Base-by-base conservation (phyloP, 2,888 invertebrate species). In the Macrostomum cliftonense region DNA sequence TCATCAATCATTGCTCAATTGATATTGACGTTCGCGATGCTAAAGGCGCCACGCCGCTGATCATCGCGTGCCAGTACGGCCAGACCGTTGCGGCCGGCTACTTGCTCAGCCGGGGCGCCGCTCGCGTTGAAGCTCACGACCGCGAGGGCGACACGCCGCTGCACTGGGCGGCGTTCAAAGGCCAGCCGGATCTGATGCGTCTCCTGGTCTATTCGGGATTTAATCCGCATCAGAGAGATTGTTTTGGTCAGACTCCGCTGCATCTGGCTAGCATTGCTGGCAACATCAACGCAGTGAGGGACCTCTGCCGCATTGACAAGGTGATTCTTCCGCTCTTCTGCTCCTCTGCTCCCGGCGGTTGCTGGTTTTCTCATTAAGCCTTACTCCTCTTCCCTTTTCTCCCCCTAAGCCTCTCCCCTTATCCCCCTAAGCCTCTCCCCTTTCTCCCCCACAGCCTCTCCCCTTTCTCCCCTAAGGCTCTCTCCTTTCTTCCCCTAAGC, bases 91-190 rank as follows among this genome's bases (percentile, higher is more conserved):
- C 87, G 0, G 86, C 86, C 0, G 86, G 86, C 0, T 88, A 83
- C 67, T 73, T 89, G 1, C 75, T 89, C 46, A 87, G 87, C 28
- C 85, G 83, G 78, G 86, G 85, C 2, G 49, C 47, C 5, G 86
- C 87, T 0, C 76, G 82, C 1, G 81, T 84, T 55, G 80, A 84
- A 61, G 74, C 85, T 43, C 81, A 83, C 1, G 88, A 89, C 61
- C 84, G 85, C 57, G 88, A 89, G 63, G 88, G 88, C 0, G 88
- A 89, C 62, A 85, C 84, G 0, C 87, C 88, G 0, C 72, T 88
- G 36, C 88, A 89, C 63, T 89, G 88, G 88, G 86, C 87, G 0
- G 83, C 87, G 0, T 88, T 88, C 67, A 88, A 88, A 69, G 88
- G 74, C 45, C 44, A 51, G 47, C 60, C 83, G 0, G 88, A 88